phyloP scores from a whole-genome alignment of 1,140 invertebrate species.

The Danaus plexippus region DNA sequence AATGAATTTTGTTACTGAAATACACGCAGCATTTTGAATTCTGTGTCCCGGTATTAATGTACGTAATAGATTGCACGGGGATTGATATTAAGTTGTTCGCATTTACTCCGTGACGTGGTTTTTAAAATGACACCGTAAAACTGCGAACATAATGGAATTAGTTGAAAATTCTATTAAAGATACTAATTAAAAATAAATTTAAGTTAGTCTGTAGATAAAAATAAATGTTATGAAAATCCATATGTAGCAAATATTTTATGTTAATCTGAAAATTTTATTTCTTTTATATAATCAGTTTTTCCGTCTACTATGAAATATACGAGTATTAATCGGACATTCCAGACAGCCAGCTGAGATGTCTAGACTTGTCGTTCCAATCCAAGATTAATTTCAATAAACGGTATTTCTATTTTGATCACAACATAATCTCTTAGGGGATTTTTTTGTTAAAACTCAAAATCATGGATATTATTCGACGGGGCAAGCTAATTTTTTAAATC shows the following conservation, averaged over 20 bases:
- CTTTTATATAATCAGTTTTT: background rate
- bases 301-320: background rate
- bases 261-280: too few species aligned
- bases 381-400: background rate
- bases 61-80: background rate
- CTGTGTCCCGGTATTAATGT: conserved; percentile 1
- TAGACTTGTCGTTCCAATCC: conserved; percentile 8
- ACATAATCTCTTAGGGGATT: too few species aligned
- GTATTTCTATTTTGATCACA: too few species aligned
- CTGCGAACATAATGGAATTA: background rate
- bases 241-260: too few species aligned
- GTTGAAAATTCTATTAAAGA: too few species aligned
- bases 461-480: too few species aligned
- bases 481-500: too few species aligned
- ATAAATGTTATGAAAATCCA: too few species aligned
- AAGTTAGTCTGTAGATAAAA: too few species aligned
- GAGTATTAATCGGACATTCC: conserved; percentile 14
- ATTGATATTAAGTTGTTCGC: conserved; percentile 18
- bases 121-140: conserved; percentile 19
- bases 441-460: too few species aligned
- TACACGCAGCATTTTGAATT: background rate
- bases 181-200: too few species aligned
- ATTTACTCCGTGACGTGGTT: conserved; percentile 18
- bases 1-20: conserved; percentile 10
- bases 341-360: conserved; percentile 21